Conservation (phyloP, 2,888 invertebrate genomes). For the Spatulosminthurus flaviceps region DNA sequence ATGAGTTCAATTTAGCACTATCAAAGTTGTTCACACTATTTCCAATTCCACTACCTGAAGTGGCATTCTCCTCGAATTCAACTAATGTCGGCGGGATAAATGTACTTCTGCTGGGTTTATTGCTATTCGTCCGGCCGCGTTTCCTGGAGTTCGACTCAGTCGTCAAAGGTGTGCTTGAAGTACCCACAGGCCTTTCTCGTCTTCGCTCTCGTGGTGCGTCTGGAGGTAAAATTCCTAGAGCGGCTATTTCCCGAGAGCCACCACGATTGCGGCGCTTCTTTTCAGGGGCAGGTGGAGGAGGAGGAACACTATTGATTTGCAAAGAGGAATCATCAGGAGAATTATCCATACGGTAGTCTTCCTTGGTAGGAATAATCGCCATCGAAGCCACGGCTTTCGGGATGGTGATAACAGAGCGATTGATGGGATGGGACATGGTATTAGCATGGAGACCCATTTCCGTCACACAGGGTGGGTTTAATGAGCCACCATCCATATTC, state of each 20-base stretch:
- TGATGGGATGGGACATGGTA: slow-evolving; percentile 67
- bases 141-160: slow-evolving; percentile 66
- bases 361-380: slow-evolving; percentile 75
- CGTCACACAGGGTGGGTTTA: slow-evolving; percentile 68
- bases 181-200: slow-evolving; percentile 48
- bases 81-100: slow-evolving; percentile 63
- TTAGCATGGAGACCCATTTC: slow-evolving; percentile 69
- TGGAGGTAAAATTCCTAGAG: slow-evolving; percentile 60
- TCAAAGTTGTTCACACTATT: slow-evolving; percentile 13
- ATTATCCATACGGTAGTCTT: slow-evolving; percentile 72
- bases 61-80: slow-evolving; percentile 51
- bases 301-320: not conserved
- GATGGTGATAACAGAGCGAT: slow-evolving; percentile 80
- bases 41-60: not conserved
- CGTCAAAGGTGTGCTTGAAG: slow-evolving; percentile 45
- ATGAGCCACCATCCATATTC: slow-evolving; percentile 81
- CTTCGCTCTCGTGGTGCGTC: slow-evolving; percentile 58
- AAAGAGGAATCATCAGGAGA: slow-evolving; percentile 22
- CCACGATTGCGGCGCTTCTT: slow-evolving; percentile 68
- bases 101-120: slow-evolving; percentile 56
- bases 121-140: slow-evolving; percentile 64
- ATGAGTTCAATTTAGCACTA: not conserved
- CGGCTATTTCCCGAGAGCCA: slow-evolving; percentile 65
- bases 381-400: slow-evolving; percentile 90
- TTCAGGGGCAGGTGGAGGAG: slow-evolving; percentile 51